phyloP scores from a whole-genome alignment of 2,797 vertebrate genomes.

The Mus spretus region DNA sequence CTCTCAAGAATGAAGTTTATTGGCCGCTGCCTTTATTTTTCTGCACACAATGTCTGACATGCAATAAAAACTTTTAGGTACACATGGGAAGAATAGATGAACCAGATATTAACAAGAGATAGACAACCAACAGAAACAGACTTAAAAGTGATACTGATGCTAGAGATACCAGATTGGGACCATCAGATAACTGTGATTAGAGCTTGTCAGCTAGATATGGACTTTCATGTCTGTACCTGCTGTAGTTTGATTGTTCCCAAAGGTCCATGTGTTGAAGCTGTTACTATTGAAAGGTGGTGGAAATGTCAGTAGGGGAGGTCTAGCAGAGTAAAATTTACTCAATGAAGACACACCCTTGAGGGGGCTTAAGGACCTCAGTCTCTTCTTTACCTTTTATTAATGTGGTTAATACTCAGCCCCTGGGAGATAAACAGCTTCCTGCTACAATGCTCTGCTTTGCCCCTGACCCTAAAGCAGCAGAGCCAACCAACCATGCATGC shows the following conservation, averaged over 20 bases:
- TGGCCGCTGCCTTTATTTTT: background rate
- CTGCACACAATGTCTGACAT: background rate
- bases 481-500: background rate
- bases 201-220: no score
- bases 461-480: background rate
- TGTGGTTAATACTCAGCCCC: background rate
- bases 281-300: background rate
- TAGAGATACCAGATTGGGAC: background rate
- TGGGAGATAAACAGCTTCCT: background rate
- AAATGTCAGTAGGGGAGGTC: background rate
- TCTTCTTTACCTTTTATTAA: background rate
- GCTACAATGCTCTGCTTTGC: background rate
- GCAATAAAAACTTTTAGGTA: background rate
- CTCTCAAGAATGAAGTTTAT: background rate
- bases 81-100: background rate
- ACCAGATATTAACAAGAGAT: background rate
- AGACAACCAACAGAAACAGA: background rate
- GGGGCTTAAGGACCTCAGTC: background rate
- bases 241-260: background rate
- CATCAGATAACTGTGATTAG: background rate
- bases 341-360: background rate
- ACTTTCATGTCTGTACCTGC: background rate
- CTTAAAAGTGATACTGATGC: no score
- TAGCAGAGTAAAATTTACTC: background rate
- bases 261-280: background rate